phyloP scores from a whole-genome alignment of 2,888 invertebrate species.

The Elaeidobius kamerunicus region DNA sequence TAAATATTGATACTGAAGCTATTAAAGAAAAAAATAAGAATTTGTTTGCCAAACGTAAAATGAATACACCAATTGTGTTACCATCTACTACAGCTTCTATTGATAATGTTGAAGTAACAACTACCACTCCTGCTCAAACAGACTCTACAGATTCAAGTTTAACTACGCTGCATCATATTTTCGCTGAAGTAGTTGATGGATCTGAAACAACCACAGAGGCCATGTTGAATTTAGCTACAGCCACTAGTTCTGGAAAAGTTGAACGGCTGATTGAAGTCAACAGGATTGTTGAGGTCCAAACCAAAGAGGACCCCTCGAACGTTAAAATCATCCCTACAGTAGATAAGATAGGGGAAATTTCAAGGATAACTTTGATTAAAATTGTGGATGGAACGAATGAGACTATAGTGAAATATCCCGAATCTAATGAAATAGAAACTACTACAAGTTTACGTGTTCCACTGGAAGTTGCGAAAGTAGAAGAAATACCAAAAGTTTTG shows the following conservation, averaged over 20 bases:
- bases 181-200: slow-evolving; percentile 48
- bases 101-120: neutral
- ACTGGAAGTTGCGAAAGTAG: slow-evolving; percentile 32
- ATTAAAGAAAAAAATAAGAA: slow-evolving; percentile 55
- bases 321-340: slow-evolving; percentile 60
- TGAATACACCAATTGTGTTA: slow-evolving; percentile 40
- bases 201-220: slow-evolving; percentile 42
- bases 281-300: slow-evolving; percentile 65
- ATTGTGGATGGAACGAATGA: slow-evolving; percentile 56
- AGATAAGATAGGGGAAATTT: slow-evolving; percentile 68
- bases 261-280: slow-evolving; percentile 67
- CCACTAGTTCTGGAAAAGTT: slow-evolving; percentile 43
- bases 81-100: slow-evolving; percentile 19
- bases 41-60: slow-evolving; percentile 50
- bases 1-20: slow-evolving; percentile 52
- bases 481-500: slow-evolving; percentile 30
- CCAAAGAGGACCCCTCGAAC: slow-evolving; percentile 56
- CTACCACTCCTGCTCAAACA: slow-evolving; percentile 27
- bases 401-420: slow-evolving; percentile 32
- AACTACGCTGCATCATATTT: slow-evolving; percentile 52
- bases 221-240: slow-evolving; percentile 44
- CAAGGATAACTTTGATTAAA: slow-evolving; percentile 65
- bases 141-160: slow-evolving; percentile 35
- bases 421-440: slow-evolving; percentile 28
- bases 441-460: slow-evolving; percentile 9